phyloP scores from a whole-genome alignment of 1,140 invertebrate species.

The Drosophila subobscura region DNA sequence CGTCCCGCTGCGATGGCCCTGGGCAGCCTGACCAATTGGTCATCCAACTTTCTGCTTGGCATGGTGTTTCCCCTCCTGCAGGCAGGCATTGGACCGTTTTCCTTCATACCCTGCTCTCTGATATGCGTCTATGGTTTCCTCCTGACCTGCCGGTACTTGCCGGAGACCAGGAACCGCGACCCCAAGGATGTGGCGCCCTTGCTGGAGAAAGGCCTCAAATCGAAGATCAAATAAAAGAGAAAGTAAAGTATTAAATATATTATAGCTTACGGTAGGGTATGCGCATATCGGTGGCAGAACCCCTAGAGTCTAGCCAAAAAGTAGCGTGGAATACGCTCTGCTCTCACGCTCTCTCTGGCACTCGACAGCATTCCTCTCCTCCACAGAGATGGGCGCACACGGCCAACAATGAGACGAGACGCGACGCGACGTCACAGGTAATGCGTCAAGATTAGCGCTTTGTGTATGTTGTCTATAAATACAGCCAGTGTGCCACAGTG shows the following conservation, averaged over 20 bases:
- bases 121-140: conserved; percentile 85
- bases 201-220: conserved; percentile 83
- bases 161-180: conserved; percentile 88
- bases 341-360: not conserved
- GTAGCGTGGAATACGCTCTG: conserved; percentile 8
- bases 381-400: conserved; percentile 7
- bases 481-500: conserved; percentile 37
- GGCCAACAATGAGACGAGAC: conserved; percentile 31
- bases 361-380: not conserved
- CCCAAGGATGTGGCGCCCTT: conserved; percentile 85
- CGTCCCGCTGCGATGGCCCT: conserved; percentile 92
- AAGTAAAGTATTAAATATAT: no score
- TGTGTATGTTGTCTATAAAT: conserved; percentile 41
- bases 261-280: conserved; percentile 7
- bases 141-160: conserved; percentile 87
- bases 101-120: conserved; percentile 87
- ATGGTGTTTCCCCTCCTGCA: conserved; percentile 89
- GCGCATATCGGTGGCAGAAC: not conserved
- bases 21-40: conserved; percentile 94
- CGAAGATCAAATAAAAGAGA: conserved; percentile 63
- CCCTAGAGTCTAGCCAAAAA: not conserved
- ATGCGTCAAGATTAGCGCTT: conserved; percentile 34
- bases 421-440: conserved; percentile 45
- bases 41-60: conserved; percentile 91
- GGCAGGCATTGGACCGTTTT: conserved; percentile 86